Conservation (phyloP, 2,888 invertebrate genomes). For the Dryadula phaetusa region DNA sequence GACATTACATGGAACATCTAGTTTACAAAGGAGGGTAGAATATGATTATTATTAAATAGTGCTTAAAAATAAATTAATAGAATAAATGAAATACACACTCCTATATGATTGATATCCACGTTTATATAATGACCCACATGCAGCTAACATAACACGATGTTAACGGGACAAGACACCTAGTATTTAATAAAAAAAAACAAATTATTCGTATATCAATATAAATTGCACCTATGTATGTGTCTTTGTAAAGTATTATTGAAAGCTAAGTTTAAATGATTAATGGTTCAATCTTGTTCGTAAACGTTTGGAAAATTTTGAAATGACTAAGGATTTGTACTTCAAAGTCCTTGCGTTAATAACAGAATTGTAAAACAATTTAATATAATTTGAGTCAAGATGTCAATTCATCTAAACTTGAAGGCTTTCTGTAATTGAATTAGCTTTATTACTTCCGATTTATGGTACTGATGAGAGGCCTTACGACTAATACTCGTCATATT, state of each 20-base stretch:
- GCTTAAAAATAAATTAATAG: no score
- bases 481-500: slow-evolving; percentile 18
- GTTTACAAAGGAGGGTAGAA: no score
- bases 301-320: slow-evolving; percentile 5
- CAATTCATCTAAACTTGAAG: slow-evolving; percentile 30
- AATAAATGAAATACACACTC: no score
- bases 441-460: slow-evolving; percentile 29
- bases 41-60: no score
- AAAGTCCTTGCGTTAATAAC: slow-evolving; percentile 18
- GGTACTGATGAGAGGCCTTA: slow-evolving; percentile 25
- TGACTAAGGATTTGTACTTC: slow-evolving; percentile 7
- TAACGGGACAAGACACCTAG: no score
- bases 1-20: no score
- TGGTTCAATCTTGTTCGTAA: background rate
- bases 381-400: slow-evolving; percentile 30
- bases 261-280: background rate
- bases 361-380: slow-evolving; percentile 30
- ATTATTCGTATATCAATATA: no score
- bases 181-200: no score
- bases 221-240: no score
- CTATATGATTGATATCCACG: no score
- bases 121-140: no score
- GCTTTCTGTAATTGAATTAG: slow-evolving; percentile 29
- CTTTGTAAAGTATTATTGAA: background rate
- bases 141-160: no score